Percentiles rank a stretch among this genome's conserved stretches.
Evolutionary conservation across 2,797 vertebrate genomes (phyloP).

Genomic region (Schizopygopsis malacanthus): DNA sequence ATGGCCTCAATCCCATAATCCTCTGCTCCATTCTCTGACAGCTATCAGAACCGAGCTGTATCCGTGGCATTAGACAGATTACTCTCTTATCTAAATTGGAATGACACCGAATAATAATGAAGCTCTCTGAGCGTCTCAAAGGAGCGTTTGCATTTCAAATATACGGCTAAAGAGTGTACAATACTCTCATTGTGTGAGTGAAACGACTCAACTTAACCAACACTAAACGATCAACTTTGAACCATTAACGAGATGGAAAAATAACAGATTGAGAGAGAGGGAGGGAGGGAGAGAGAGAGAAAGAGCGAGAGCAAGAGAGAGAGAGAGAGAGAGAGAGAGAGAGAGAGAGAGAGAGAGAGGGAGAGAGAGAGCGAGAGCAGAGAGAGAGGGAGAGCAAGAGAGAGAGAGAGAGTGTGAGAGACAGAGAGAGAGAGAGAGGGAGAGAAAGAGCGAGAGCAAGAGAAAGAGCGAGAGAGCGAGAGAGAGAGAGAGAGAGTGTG

Average conservation of each 20-base stretch:
- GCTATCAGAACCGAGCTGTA: conserved; percentile 49
- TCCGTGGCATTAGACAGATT: conserved; percentile 54
- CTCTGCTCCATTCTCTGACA: conserved; percentile 24
- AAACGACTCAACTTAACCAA: conserved; percentile 2
- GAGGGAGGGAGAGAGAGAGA: no score
- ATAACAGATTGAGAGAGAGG: neutral
- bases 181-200: neutral
- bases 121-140: neutral
- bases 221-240: neutral
- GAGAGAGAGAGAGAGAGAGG: no score
- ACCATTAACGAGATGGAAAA: neutral
- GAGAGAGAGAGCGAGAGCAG: no score
- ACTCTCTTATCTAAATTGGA: conserved; percentile 60
- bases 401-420: no score
- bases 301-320: no score
- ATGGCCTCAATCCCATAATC: conserved; percentile 41
- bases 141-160: conserved; percentile 12
- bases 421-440: no score
- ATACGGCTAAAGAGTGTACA: neutral
- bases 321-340: no score
- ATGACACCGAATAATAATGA: conserved; percentile 53
- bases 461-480: no score
- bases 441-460: no score
- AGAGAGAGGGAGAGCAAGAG: no score
- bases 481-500: no score